Evolutionary conservation across 2,888 invertebrate species (phyloP), one percentile per base, ranked within the genome.

Genomic region (Villa cingulata): DNA sequence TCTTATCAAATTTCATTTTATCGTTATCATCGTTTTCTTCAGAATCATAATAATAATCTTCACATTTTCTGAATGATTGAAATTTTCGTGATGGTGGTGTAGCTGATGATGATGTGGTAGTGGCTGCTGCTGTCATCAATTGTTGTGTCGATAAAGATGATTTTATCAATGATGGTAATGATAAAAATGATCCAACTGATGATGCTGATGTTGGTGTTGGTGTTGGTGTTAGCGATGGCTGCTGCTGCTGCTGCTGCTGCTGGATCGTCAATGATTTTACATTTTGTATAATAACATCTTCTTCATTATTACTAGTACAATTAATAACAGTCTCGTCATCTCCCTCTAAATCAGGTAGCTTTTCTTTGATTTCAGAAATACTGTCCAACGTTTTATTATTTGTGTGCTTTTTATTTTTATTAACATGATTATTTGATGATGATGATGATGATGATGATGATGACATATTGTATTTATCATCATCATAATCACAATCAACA

Each of bases 291-390:
- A 15, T 36, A 18, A 6, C 18, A 29, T 34, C 10, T 3, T 14
- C n/a, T 17, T 6, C 6, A 19, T 9, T 39, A 40, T 19, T 43
- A 17, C 41, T 41, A 37, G 37, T 62, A n/a, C n/a, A n/a, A 61
- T 60, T 61, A 53, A 59, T 62, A 57, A 60, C 64, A 64, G 64
- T 65, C 64, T 65, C 43, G 16, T 51, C 47, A 43, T 45, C 43
- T 19, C 39, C 48, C 20, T 36, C 61, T 62, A 61, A 59, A 59
- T 64, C 62, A 61, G 66, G 65, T 64, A 66, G 61, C 62, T 63
- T 66, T 60, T 63, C 65, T 56, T 63, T 65, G 58, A 66, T 60
- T 61, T 67, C 67, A 59, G 61, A 64, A 62, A 67, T 66, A 65
- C 66, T 67, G 61, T 62, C 63, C 59, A 67, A 62, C 58, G 63